Base-by-base conservation (phyloP, 1,140 invertebrate genomes). In the Drosophila kurseongensis region DNA sequence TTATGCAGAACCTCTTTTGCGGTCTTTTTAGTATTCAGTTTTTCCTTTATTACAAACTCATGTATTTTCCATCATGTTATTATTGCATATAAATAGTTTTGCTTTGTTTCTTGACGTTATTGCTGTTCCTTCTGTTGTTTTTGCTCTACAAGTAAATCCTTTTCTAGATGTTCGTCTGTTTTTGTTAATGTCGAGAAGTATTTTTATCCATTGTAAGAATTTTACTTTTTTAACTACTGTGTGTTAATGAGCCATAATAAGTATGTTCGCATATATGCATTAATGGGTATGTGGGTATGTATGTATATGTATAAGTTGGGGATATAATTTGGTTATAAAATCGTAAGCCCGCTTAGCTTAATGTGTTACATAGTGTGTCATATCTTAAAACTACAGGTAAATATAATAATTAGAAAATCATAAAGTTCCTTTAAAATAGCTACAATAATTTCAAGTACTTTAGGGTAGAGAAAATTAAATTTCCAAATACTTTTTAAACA, bases 401-500 rank as follows among this genome's bases (percentile, higher is more conserved):
- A 27, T 47, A 40, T 69, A 69, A 58, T 58, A 69, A 73, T 77
- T 59, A 78, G 41, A 52, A 83, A 83, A 83, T 79, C 65, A 82
- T 67, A 8, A 61, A 59, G 44, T 58, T 74, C 54, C 66, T 45
- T 23, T 40, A 29, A 38, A 44, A 18, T 52, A 68, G 62, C 65
- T 71, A 71, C 67, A 69, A 10, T 48, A 69, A 57, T 29, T 47
- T 45, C 67, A 18, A 52, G 55, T 77, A 67, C 42, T 69, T 62
- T 69, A 44, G 47, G 61, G 41, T 73, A 82, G 65, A 86, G 78
- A 86, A 86, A 88, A 88, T 86, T 76, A 41, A 88, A 86, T 88
- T 86, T 86, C 83, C 83, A 71, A 86, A 88, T 88, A 86, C 83
- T 86, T 86, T 67, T 71, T 56, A 55, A 86, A 86, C 82, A 81